A percentile compares a stretch with the other conserved stretches of the same genome.
These are phyloP conservation scores for Perccottus glenii DNA, from an alignment of 2,113 vertebrate species.

Conservation along the genomic window DNA sequence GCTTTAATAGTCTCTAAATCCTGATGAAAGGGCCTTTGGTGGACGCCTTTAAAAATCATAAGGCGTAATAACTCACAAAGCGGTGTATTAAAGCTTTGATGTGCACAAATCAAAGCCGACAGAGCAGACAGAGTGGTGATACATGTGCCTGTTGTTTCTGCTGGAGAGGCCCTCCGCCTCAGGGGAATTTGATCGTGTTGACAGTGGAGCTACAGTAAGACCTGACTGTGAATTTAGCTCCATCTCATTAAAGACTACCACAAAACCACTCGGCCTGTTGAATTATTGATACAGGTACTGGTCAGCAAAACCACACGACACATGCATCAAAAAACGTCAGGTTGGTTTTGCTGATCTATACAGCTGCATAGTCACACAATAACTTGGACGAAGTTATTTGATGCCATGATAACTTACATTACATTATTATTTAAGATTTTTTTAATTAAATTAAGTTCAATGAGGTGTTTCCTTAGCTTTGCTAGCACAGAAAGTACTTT, in stretches of 20 bases:
- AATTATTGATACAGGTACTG: constrained; percentile 51
- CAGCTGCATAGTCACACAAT: constrained; percentile 1
- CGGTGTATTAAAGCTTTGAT: constrained; percentile 13
- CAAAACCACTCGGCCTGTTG: constrained; percentile 46
- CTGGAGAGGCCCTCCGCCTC: constrained; percentile 47
- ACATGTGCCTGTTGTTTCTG: constrained; percentile 31
- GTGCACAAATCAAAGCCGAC: constrained; percentile 36
- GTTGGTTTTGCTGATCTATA: constrained; percentile 25
- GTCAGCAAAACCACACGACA: constrained; percentile 23
- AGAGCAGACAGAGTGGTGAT: constrained; percentile 18
- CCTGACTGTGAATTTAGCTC: constrained; percentile 56
- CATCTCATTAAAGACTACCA: constrained; percentile 53
- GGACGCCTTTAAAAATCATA: constrained; percentile 16
- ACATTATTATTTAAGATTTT: too few relatives aligned
- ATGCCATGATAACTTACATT: too few relatives aligned
- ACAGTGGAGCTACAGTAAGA: constrained; percentile 52
- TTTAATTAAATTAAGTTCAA: too few relatives aligned
- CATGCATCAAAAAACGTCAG: constrained; percentile 4
- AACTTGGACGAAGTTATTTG: neutral
- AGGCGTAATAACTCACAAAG: constrained; percentile 9
- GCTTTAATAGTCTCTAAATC: constrained; percentile 19
- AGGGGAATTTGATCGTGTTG: constrained; percentile 48
- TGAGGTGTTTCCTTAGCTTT: too few relatives aligned
- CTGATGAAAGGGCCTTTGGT: constrained; percentile 13
- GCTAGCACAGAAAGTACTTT: too few relatives aligned